Conservation (phyloP, 2,113 vertebrate species). For the Pristiophorus japonicus region DNA sequence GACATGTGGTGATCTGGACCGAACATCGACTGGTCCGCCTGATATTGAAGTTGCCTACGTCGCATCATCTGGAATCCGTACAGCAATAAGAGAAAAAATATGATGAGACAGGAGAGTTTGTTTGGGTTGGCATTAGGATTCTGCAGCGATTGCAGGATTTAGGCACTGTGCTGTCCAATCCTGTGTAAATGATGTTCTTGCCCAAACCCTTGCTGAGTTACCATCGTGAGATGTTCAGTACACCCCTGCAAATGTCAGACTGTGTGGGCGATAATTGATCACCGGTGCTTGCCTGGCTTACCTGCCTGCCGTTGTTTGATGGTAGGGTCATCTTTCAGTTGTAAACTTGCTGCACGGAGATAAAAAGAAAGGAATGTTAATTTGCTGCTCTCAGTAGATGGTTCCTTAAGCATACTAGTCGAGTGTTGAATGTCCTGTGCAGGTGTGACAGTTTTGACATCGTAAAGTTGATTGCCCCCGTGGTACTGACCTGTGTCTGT, state of each 20-base stretch:
- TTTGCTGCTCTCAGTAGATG: not conserved
- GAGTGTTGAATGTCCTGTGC: not conserved
- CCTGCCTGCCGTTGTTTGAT: not conserved
- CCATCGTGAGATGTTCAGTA: not conserved
- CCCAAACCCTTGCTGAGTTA: not conserved
- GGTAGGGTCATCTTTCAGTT: not conserved
- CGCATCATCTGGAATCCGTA: not conserved
- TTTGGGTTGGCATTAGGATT: not conserved
- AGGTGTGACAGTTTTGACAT: not conserved
- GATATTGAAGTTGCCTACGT: not conserved
- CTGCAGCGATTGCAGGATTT: not conserved
- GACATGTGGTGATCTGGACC: not conserved
- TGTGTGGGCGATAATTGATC: not conserved
- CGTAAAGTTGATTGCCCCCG: not conserved
- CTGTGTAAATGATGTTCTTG: not conserved
- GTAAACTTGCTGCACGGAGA: not conserved
- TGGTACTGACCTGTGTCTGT: not conserved
- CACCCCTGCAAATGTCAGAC: not conserved
- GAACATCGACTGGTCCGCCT: not conserved
- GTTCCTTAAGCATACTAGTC: not conserved
- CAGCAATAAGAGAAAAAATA: not conserved
- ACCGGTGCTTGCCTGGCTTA: not conserved
- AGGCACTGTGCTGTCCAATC: not conserved
- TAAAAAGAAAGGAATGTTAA: not conserved
- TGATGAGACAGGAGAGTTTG: not conserved